Evolutionary conservation across 1,140 invertebrate genomes (phyloP), one percentile per base, ranked within the genome.

Genomic region (Geopemphigus sp.): DNA sequence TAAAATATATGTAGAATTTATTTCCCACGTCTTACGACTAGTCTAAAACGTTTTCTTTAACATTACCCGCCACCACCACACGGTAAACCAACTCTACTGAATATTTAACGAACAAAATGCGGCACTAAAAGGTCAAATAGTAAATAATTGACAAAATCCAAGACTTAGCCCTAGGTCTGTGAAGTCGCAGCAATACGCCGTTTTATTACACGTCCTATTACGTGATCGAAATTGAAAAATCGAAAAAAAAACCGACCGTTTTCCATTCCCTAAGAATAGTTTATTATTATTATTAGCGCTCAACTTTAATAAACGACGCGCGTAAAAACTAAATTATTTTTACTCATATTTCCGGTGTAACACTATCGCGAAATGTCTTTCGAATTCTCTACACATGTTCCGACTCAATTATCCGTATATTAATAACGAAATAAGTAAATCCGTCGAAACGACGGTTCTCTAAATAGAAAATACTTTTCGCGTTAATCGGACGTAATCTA

Each of bases 121-220:
- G 11, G 63, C 11, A 66, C n/a, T 26, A 4, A 32, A 39, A 74
- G 29, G 54, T 59, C 72, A 59, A 57, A 74, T 56, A 24, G 50
- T 74, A 74, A 74, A 74, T 74, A 74, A 74, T 59, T 57, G 72
- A 74, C 50, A 29, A 59, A 74, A 74, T 74, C 54, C 53, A 22
- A 15, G n/a, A 29, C 26, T 22, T 45, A 29, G 50, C 8, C 24
- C 50, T 5, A 22, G 32, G 19, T 0, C n/a, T 0, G 5, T 12
- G 26, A 66, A 66, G 63, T 66, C 63, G 32, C 29, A 32, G 29
- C 56, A 50, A 50, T 39, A 32, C 50, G 19, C 56, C 70, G 70
- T 29, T 73, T 73, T 73, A 56, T 73, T 73, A 26, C 24, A 50
- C 66, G 26, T 14, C 19, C 54, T 29, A 39, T 50, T 56, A 73